Evolutionary conservation across 2,113 vertebrate species (phyloP).

Genomic region (Notiomystis cincta): DNA sequence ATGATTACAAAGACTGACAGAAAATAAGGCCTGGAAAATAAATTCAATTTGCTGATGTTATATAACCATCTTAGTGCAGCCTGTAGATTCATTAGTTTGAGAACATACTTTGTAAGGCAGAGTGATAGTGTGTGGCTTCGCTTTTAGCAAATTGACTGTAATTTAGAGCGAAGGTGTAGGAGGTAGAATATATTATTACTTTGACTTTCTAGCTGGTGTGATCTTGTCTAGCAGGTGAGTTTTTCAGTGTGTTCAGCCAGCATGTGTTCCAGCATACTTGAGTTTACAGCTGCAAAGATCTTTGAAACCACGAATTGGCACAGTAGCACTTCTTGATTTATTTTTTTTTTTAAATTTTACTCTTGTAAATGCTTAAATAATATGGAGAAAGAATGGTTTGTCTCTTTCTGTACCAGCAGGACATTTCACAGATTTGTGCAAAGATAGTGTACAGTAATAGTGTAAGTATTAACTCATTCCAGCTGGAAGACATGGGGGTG

Average conservation of each 20-base stretch:
- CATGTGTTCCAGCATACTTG: neutral
- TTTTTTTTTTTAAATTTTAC: neutral
- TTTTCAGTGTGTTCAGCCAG: neutral
- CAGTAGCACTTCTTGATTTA: neutral
- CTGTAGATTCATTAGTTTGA: slow-evolving; percentile 16
- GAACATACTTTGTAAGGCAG: neutral
- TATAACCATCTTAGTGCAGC: neutral
- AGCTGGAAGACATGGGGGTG: neutral
- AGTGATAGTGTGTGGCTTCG: neutral
- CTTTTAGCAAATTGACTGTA: slow-evolving; percentile 39
- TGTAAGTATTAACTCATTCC: neutral
- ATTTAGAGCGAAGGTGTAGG: slow-evolving; percentile 25
- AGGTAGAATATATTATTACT: slow-evolving; percentile 21
- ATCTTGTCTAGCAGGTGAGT: slow-evolving; percentile 24
- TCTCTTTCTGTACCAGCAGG: neutral
- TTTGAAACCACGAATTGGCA: neutral
- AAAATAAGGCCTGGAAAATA: slow-evolving; percentile 14
- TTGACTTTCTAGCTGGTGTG: neutral
- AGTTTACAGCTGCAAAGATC: neutral
- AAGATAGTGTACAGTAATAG: neutral
- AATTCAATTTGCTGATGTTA: slow-evolving; percentile 16
- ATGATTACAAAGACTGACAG: neutral
- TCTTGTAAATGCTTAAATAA: neutral
- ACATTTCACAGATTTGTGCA: neutral
- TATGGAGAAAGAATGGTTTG: neutral